Conservation (phyloP, 2,888 invertebrate species). For the Acrobasis suavella region DNA sequence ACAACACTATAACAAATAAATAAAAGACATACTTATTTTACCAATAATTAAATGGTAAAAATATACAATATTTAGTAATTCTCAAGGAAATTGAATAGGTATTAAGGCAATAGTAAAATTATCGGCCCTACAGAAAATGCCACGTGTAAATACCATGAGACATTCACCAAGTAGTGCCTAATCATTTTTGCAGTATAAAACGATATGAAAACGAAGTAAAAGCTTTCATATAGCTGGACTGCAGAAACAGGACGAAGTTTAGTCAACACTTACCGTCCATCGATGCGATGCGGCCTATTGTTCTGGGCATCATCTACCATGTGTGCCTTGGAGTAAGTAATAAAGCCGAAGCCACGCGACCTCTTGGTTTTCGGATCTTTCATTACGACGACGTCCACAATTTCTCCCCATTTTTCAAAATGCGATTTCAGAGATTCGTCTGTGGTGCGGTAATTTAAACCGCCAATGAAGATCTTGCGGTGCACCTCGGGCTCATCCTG, state of each 20-base stretch:
- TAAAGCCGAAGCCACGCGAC: slow-evolving; percentile 98
- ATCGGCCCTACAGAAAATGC: slow-evolving; percentile 76
- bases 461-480: slow-evolving; percentile 97
- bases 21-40: too few relatives aligned
- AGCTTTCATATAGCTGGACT: slow-evolving; percentile 73
- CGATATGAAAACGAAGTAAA: slow-evolving; percentile 63
- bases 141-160: slow-evolving; percentile 54
- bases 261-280: slow-evolving; percentile 85
- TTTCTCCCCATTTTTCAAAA: slow-evolving; percentile 98
- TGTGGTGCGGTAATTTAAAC: slow-evolving; percentile 96
- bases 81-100: too few relatives aligned
- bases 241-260: slow-evolving; percentile 41
- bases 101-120: slow-evolving; percentile 28
- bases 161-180: slow-evolving; percentile 75
- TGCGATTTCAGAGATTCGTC: slow-evolving; percentile 96
- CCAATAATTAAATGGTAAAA: too few relatives aligned
- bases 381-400: slow-evolving; percentile 98
- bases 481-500: slow-evolving; percentile 91
- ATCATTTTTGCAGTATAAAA: slow-evolving; percentile 70
- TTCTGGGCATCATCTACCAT: slow-evolving; percentile 98
- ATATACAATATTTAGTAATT: too few relatives aligned
- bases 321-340: slow-evolving; percentile 95
- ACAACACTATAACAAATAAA: slow-evolving; percentile 85
- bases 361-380: slow-evolving; percentile 97
- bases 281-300: slow-evolving; percentile 94